phyloP scores from a whole-genome alignment of 2,888 invertebrate genomes.

The Uloborus plumipes region DNA sequence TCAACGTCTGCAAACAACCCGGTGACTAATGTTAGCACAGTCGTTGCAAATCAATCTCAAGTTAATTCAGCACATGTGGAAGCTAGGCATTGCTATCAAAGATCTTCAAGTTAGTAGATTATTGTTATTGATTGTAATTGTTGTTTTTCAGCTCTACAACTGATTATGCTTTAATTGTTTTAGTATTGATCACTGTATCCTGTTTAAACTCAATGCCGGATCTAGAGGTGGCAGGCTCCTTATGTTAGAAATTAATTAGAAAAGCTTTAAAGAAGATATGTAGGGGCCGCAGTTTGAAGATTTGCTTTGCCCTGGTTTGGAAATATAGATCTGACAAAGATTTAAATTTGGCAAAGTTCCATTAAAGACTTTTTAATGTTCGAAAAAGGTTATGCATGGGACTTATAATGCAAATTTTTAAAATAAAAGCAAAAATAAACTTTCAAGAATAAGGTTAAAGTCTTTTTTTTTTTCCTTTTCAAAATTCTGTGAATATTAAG shows the following conservation, averaged over 20 bases:
- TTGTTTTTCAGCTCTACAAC: background rate
- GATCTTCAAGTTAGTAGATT: conserved; percentile 45
- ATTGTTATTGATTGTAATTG: conserved; percentile 13
- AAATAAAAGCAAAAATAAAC: too few relatives aligned
- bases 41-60: conserved; percentile 20
- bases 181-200: background rate
- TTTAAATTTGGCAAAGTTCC: too few relatives aligned
- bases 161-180: background rate
- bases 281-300: too few relatives aligned
- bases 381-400: background rate
- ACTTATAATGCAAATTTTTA: background rate
- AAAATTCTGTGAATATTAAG: background rate
- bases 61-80: conserved; percentile 14
- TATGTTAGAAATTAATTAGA: too few relatives aligned
- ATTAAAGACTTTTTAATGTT: too few relatives aligned
- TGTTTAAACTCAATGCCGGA: too few relatives aligned
- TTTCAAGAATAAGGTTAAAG: background rate
- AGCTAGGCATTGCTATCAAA: conserved; percentile 35
- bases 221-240: too few relatives aligned
- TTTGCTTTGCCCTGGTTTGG: too few relatives aligned
- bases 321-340: too few relatives aligned
- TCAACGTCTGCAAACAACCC: conserved; percentile 35
- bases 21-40: conserved; percentile 6
- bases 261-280: too few relatives aligned
- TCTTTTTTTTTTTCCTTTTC: background rate